These are phyloP conservation scores for Acrobasis suavella DNA, from an alignment of 2,888 invertebrate species.

Conservation along the genomic window DNA sequence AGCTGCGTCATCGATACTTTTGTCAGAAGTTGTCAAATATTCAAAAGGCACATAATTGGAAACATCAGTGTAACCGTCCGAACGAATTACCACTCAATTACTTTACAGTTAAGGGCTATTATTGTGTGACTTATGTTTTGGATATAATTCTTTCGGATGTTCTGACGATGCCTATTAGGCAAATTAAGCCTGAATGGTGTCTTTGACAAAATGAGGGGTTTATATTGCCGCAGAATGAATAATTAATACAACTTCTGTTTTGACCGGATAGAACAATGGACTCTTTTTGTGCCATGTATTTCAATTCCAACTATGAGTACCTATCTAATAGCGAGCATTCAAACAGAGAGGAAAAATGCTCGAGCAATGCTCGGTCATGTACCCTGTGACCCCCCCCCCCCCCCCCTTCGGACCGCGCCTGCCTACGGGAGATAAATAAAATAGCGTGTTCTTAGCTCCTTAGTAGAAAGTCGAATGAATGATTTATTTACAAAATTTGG, in stretches of 20 bases:
- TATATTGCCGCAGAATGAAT: background rate
- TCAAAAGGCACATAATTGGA: conserved; percentile 40
- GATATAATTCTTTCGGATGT: background rate
- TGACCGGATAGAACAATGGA: background rate
- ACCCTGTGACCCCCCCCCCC: no score
- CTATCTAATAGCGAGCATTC: no score
- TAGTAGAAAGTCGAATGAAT: no score
- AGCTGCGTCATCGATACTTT: conserved; percentile 32
- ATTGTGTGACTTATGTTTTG: background rate
- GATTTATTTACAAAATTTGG: no score
- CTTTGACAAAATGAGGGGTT: conserved; percentile 16
- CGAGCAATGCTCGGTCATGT: no score
- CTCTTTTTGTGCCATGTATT: no score
- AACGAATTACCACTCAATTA: conserved; percentile 25
- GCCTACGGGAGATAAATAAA: no score
- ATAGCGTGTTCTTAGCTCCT: no score
- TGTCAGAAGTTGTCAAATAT: conserved; percentile 45
- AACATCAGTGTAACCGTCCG: conserved; percentile 29
- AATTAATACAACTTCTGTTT: conserved; percentile 10
- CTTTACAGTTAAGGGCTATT: background rate
- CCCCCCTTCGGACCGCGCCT: no score
- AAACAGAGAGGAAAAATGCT: no score
- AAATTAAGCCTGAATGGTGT: conserved; percentile 17
- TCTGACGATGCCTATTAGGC: conserved; percentile 2
- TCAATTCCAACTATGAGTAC: no score